A percentile compares a stretch with the other conserved stretches of the same genome.
These are phyloP conservation scores for Pristionchus entomophagus DNA, from an alignment of 2,888 invertebrate species.

Conservation along the genomic window DNA sequence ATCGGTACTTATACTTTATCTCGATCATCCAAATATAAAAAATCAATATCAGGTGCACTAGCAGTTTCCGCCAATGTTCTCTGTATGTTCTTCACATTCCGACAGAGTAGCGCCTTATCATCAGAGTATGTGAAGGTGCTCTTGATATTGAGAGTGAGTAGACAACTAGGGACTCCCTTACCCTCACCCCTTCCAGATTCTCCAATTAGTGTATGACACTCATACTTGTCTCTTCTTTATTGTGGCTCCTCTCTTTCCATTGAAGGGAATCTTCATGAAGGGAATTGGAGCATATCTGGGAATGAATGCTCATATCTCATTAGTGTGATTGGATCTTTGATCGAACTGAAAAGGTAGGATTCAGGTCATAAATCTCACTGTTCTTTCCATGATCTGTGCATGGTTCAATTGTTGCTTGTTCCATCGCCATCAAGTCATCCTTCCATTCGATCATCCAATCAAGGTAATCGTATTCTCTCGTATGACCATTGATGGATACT, in stretches of 20 bases:
- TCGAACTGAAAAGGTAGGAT: background rate
- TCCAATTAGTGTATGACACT: background rate
- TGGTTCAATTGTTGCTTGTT: conserved; percentile 16
- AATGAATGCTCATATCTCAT: background rate
- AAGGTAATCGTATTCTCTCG: background rate
- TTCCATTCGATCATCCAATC: background rate
- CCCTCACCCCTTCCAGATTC: background rate
- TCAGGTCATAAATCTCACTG: background rate
- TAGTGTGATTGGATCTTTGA: background rate
- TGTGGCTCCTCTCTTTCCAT: background rate
- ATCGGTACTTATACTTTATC: background rate
- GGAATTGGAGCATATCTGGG: background rate
- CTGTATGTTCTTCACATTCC: conserved; percentile 24
- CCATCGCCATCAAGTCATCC: conserved; percentile 11
- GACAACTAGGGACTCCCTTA: background rate
- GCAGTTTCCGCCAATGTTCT: background rate
- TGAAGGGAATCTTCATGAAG: background rate
- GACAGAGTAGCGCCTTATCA: background rate
- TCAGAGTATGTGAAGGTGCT: background rate
- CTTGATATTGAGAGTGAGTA: background rate
- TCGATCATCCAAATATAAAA: too few relatives aligned
- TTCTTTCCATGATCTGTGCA: background rate
- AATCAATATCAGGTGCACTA: background rate
- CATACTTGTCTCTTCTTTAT: conserved; percentile 30
- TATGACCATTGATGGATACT: background rate